phyloP scores from a whole-genome alignment of 2,888 invertebrate genomes.

The Erebia ligea region DNA sequence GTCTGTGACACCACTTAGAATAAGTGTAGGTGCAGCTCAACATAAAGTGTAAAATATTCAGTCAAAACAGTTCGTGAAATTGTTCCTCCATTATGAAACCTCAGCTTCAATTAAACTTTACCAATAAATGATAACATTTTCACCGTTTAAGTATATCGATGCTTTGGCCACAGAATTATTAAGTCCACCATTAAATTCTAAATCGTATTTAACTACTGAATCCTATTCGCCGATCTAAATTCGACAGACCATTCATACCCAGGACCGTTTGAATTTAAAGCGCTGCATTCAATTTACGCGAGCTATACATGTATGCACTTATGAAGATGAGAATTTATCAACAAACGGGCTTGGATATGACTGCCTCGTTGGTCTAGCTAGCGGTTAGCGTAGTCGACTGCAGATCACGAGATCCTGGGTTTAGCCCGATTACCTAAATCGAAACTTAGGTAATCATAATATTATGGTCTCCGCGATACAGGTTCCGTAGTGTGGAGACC shows the following conservation, averaged over 20 bases:
- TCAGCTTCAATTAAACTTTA: background rate
- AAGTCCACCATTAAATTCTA: conserved; percentile 27
- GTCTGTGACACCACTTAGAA: too few relatives aligned
- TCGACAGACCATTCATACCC: conserved; percentile 26
- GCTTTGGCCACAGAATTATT: conserved; percentile 13
- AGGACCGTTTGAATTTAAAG: conserved; percentile 28
- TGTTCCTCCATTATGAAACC: background rate
- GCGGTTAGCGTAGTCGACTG: too few relatives aligned
- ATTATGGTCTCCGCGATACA: too few relatives aligned
- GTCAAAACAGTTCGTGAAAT: background rate
- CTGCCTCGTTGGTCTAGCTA: conserved; percentile 26
- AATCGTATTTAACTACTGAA: conserved; percentile 28
- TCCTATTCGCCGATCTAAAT: conserved; percentile 33
- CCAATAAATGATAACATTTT: background rate
- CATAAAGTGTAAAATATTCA: too few relatives aligned
- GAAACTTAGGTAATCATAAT: too few relatives aligned
- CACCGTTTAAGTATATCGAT: background rate
- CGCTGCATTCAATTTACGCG: conserved; percentile 35
- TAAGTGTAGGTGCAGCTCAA: too few relatives aligned
- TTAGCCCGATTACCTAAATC: too few relatives aligned
- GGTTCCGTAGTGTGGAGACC: too few relatives aligned
- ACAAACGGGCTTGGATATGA: conserved; percentile 31
- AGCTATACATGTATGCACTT: conserved; percentile 40
- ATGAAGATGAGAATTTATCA: conserved; percentile 38
- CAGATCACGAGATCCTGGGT: too few relatives aligned